A percentile compares a stretch with the other conserved stretches of the same genome.
phyloP scores from a whole-genome alignment of 2,113 vertebrate species.

The Laticauda colubrina region DNA sequence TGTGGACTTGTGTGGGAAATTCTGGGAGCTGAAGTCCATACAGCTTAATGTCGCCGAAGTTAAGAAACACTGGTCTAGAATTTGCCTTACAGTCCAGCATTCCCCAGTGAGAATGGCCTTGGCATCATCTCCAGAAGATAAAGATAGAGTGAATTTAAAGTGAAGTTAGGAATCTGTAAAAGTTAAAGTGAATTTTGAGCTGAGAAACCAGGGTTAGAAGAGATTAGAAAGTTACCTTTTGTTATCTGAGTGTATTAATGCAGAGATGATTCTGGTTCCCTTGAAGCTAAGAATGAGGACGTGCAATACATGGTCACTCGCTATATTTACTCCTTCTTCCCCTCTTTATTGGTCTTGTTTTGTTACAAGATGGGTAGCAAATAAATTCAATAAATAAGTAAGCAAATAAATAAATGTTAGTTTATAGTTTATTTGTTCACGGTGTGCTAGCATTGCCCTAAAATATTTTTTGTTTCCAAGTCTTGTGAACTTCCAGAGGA shows the following conservation, averaged over 20 bases:
- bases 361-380: not conserved
- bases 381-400: not conserved
- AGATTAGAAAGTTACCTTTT: not conserved
- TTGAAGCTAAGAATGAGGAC: not conserved
- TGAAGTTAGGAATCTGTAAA: too few species aligned
- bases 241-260: not conserved
- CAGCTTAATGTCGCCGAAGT: not conserved
- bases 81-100: constrained; percentile 31
- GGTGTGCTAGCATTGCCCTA: not conserved
- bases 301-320: not conserved
- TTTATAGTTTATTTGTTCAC: not conserved
- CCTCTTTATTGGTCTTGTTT: not conserved
- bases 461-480: not conserved
- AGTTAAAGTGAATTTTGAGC: not conserved
- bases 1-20: not conserved
- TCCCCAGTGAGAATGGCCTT: not conserved
- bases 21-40: not conserved
- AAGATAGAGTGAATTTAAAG: not conserved
- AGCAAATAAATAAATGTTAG: not conserved
- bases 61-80: not conserved
- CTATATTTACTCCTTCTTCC: not conserved
- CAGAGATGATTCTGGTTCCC: not conserved
- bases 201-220: not conserved
- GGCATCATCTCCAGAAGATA: constrained; percentile 23
- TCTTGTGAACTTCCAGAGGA: not conserved